phyloP scores from a whole-genome alignment of 1,140 invertebrate species.

The Eumeta japonica region DNA sequence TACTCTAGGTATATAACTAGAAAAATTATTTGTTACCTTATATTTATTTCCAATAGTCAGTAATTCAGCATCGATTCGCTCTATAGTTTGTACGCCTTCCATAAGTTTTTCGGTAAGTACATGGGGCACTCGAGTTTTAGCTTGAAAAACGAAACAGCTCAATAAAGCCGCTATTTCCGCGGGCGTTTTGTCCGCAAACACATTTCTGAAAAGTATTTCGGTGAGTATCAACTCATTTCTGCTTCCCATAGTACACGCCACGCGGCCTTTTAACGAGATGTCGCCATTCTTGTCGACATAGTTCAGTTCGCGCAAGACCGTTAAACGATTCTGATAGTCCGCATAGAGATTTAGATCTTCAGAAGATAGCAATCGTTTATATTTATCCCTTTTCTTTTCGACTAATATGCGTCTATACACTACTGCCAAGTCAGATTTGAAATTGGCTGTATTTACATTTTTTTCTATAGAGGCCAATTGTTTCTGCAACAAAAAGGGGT shows the following conservation, averaged over 20 bases:
- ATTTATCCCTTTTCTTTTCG: constrained; percentile 67
- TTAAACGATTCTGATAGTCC: constrained; percentile 82
- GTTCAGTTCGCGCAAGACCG: constrained; percentile 77
- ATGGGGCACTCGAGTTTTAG: constrained; percentile 64
- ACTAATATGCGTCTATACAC: constrained; percentile 73
- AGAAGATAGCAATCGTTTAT: constrained; percentile 78
- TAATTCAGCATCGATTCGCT: constrained; percentile 41
- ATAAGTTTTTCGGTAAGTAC: constrained; percentile 58
- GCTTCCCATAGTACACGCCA: constrained; percentile 96
- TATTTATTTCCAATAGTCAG: constrained; percentile 44
- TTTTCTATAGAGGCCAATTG: constrained; percentile 35
- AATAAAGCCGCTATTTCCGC: constrained; percentile 91
- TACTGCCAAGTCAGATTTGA: constrained; percentile 69
- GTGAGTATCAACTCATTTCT: constrained; percentile 92
- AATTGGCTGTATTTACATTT: constrained; percentile 46
- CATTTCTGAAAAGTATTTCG: constrained; percentile 92
- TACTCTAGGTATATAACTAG: constrained; percentile 1
- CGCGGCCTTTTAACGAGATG: constrained; percentile 63
- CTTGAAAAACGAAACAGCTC: constrained; percentile 90
- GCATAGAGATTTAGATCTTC: constrained; percentile 83
- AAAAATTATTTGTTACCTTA: constrained; percentile 24
- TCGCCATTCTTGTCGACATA: constrained; percentile 65
- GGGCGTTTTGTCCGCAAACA: constrained; percentile 80
- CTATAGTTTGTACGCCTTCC: constrained; percentile 45
- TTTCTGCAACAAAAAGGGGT: constrained; percentile 31